phyloP scores from a whole-genome alignment of 2,888 invertebrate species.

The Phania funesta region DNA sequence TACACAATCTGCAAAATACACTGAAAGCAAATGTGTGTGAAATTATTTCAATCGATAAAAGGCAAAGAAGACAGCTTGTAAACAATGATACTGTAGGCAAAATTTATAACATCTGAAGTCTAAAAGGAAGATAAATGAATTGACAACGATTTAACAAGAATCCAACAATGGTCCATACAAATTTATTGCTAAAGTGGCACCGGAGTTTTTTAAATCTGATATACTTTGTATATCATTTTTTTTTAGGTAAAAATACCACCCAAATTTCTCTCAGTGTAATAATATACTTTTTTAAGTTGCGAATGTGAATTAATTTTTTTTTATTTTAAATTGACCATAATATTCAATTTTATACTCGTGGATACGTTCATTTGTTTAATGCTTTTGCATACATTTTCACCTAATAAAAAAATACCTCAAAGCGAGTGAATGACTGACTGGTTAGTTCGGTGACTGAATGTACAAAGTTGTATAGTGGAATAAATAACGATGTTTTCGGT shows the following conservation, averaged over 20 bases:
- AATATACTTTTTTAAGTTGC: neutral
- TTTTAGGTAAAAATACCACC: too few species aligned
- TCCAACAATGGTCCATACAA: too few species aligned
- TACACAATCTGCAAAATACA: slow-evolving; percentile 4
- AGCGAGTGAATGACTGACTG: neutral
- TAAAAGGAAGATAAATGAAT: too few species aligned
- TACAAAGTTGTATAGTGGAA: neutral
- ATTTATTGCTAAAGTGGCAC: too few species aligned
- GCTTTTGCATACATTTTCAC: slow-evolving; percentile 14
- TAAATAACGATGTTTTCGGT: neutral
- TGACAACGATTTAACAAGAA: too few species aligned
- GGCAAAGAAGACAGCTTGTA: too few species aligned
- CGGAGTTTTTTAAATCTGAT: too few species aligned
- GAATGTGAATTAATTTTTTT: neutral
- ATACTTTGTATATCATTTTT: too few species aligned
- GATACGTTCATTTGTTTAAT: neutral
- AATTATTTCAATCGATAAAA: too few species aligned
- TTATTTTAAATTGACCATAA: slow-evolving; percentile 16
- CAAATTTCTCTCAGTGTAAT: neutral
- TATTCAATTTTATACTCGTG: slow-evolving; percentile 3
- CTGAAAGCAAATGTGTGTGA: neutral
- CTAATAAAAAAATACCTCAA: too few species aligned
- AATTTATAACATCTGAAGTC: too few species aligned
- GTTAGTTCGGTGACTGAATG: neutral
- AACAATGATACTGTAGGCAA: too few species aligned